phyloP scores from a whole-genome alignment of 1,140 invertebrate species.

The Telenomus remus region DNA sequence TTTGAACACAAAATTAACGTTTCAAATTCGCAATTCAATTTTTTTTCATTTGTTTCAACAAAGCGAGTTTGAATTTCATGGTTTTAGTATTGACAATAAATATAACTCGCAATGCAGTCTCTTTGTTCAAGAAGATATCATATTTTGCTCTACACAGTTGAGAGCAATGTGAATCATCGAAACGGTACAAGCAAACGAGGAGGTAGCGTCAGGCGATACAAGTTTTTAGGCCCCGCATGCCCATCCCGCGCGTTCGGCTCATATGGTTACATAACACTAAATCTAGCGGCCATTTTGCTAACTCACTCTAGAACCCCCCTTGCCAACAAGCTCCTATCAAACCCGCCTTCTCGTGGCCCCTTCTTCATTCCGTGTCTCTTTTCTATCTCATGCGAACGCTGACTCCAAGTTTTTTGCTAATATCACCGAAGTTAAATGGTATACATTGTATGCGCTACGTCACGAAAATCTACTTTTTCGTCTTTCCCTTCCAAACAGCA shows the following conservation, averaged over 20 bases:
- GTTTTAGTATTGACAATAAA: no score
- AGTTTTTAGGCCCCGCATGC: conserved; percentile 56
- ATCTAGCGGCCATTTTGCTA: conserved; percentile 73
- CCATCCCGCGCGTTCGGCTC: conserved; percentile 60
- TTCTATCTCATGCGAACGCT: conserved; percentile 34
- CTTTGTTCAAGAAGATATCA: background rate
- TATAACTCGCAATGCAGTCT: no score
- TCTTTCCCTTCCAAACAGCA: background rate
- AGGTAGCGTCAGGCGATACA: conserved; percentile 37
- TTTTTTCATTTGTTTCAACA: no score
- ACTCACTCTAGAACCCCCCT: conserved; percentile 58
- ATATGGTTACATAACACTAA: conserved; percentile 70
- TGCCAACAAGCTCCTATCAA: conserved; percentile 44
- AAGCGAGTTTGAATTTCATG: no score
- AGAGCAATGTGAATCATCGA: conserved; percentile 26
- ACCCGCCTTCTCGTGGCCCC: conserved; percentile 57
- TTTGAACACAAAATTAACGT: no score
- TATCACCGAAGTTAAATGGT: conserved; percentile 61
- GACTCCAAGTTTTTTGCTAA: conserved; percentile 62
- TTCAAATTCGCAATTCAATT: no score
- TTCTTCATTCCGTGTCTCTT: conserved; percentile 47
- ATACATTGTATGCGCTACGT: conserved; percentile 16
- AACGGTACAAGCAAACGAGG: conserved; percentile 25
- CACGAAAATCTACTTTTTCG: conserved; percentile 7
- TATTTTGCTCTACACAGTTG: background rate